phyloP scores from a whole-genome alignment of 2,888 invertebrate species.

The Abrostola triplasia region DNA sequence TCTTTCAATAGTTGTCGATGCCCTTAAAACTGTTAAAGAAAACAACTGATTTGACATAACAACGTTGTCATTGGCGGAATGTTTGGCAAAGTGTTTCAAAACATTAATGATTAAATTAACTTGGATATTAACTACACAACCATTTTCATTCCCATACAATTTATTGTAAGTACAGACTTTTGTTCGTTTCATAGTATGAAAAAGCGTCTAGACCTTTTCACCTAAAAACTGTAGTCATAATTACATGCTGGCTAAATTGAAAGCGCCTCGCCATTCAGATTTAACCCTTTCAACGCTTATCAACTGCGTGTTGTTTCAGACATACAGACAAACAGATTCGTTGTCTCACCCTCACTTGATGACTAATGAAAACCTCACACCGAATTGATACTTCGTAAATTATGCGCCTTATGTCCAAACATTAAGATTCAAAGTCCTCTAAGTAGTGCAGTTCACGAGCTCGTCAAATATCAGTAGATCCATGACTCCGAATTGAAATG shows the following conservation, averaged over 20 bases:
- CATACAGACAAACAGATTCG: slow-evolving; percentile 79
- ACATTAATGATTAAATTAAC: slow-evolving; percentile 2
- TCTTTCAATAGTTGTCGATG: background rate
- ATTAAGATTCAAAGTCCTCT: slow-evolving; percentile 55
- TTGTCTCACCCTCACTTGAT: slow-evolving; percentile 74
- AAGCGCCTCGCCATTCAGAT: slow-evolving; percentile 60
- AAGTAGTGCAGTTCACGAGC: slow-evolving; percentile 11
- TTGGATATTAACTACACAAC: slow-evolving; percentile 1
- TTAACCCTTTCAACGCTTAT: slow-evolving; percentile 76
- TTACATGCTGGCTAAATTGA: slow-evolving; percentile 65
- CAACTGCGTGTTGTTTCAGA: slow-evolving; percentile 82
- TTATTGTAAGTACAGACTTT: slow-evolving; percentile 12
- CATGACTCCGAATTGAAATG: slow-evolving; percentile 60
- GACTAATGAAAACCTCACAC: slow-evolving; percentile 76
- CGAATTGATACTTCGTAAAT: slow-evolving; percentile 8
- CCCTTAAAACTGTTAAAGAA: slow-evolving; percentile 3
- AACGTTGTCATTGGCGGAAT: slow-evolving; percentile 11
- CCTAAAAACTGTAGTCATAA: slow-evolving; percentile 27
- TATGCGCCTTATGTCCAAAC: slow-evolving; percentile 44
- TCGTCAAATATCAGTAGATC: slow-evolving; percentile 68
- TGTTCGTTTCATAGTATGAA: slow-evolving; percentile 6
- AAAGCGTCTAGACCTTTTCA: slow-evolving; percentile 30
- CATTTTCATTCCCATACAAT: background rate
- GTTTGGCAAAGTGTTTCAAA: background rate
- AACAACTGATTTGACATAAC: slow-evolving; percentile 2